Evolutionary conservation across 2,797 vertebrate genomes (phyloP), one percentile per base, ranked within the genome.

Genomic region (Poecilia wingei): DNA sequence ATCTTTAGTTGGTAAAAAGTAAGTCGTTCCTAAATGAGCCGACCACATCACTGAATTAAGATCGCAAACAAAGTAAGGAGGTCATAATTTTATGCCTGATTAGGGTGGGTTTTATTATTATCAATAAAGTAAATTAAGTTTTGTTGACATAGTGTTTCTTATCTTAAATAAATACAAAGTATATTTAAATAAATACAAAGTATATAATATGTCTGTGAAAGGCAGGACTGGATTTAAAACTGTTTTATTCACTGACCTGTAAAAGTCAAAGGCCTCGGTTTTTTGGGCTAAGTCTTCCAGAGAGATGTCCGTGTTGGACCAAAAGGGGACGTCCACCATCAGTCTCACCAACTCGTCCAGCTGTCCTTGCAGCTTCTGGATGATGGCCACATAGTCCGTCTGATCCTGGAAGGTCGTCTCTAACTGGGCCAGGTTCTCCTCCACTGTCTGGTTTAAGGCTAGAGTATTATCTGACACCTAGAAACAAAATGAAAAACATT

Each of bases 201-300:
- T 28, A 28, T 28, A 28, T 43, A 14, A n/a, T 69, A 43, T 45
- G 12, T 28, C n/a, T 3, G 13, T n/a, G 68, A 2, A n/a, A 46
- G 20, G 46, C 6, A 13, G 22, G 64, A 41, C 31, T 68, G 64
- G 20, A 39, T 78, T 46, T 74, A 31, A 41, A 71, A 76, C 28
- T 18, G 9, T 68, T 45, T 13, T 75, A 13, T 20, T 43, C 3
- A 79, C 93, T 55, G 77, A 98, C 98, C 98, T 97, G 95, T 99
- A 98, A 96, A 97, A 98, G 92, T 99, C 97, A 53, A 97, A 98
- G 68, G 96, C 92, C 86, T 99, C 97, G 0, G 96, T 96, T 74
- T 95, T 96, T 82, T 95, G 93, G 0, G 98, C 97, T 91, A 99
- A 86, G 14, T 96, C 96, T 84, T 99, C 97, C 88, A 99, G 93